Conservation (phyloP, 1,140 invertebrate species). For the Monochamus saltuarius region DNA sequence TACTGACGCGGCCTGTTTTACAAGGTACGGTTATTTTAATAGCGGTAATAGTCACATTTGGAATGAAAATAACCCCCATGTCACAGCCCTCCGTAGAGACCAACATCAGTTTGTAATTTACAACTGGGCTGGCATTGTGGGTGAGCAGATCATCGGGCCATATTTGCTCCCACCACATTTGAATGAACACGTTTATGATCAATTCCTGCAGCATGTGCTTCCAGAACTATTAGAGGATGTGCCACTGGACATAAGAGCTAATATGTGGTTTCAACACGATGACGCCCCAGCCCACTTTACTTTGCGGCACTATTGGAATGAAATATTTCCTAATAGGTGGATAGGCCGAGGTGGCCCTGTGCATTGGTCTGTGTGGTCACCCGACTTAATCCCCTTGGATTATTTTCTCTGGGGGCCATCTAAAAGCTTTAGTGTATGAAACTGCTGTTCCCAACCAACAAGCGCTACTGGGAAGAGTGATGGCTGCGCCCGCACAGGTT, state of each 20-base stretch:
- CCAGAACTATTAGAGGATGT: slow-evolving; percentile 15
- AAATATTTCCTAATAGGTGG: slow-evolving; percentile 12
- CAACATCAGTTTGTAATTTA: too few relatives aligned
- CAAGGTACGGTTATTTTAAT: too few relatives aligned
- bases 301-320: background rate
- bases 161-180: slow-evolving; percentile 16
- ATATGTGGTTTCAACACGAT: slow-evolving; percentile 15
- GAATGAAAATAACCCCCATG: too few relatives aligned
- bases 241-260: slow-evolving; percentile 15
- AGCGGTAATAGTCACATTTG: too few relatives aligned
- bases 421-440: too few relatives aligned
- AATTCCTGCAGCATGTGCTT: slow-evolving; percentile 14
- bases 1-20: too few relatives aligned
- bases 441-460: too few relatives aligned
- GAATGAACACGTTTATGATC: slow-evolving; percentile 8
- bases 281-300: slow-evolving; percentile 8
- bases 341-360: slow-evolving; percentile 9
- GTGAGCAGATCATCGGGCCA: too few relatives aligned
- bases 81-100: too few relatives aligned
- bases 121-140: too few relatives aligned
- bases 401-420: slow-evolving; percentile 10
- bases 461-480: too few relatives aligned
- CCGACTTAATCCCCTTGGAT: slow-evolving; percentile 11
- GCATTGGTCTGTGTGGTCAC: slow-evolving; percentile 5
- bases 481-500: too few relatives aligned